Percentiles rank a stretch among this genome's conserved stretches.
phyloP scores from a whole-genome alignment of 2,888 invertebrate genomes.

The Drosophila mimica region DNA sequence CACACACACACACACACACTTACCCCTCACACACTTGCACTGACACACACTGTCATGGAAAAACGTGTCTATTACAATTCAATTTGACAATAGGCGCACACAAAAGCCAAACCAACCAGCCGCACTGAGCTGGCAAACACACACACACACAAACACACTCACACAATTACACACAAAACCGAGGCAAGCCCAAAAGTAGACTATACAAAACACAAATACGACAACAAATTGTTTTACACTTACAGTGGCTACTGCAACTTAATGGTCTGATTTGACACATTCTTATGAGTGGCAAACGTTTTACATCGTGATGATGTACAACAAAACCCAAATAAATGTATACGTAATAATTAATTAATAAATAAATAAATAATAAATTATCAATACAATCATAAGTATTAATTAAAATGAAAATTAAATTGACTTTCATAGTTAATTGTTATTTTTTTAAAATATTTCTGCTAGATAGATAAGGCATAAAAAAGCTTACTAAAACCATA shows the following conservation, averaged over 20 bases:
- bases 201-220: conserved; percentile 38
- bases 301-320: no score
- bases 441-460: not conserved
- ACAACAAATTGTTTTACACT: conserved; percentile 33
- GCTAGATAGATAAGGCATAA: not conserved
- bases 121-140: conserved; percentile 61
- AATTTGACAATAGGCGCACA: conserved; percentile 81
- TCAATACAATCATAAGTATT: not conserved
- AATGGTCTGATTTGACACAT: not conserved
- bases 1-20: conserved; percentile 17
- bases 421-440: not conserved
- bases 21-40: conserved; percentile 14
- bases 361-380: no score
- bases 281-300: no score
- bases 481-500: not conserved
- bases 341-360: no score
- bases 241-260: not conserved
- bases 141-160: conserved; percentile 25
- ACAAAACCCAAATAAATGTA: not conserved
- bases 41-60: conserved; percentile 41
- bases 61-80: conserved; percentile 81
- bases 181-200: conserved; percentile 59
- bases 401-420: not conserved
- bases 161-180: conserved; percentile 35
- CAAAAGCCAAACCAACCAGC: conserved; percentile 75